Percentiles rank a stretch among this genome's conserved stretches.
These are phyloP conservation scores for Hypselothyrea guttata DNA, from an alignment of 2,888 invertebrate genomes.

Conservation along the genomic window DNA sequence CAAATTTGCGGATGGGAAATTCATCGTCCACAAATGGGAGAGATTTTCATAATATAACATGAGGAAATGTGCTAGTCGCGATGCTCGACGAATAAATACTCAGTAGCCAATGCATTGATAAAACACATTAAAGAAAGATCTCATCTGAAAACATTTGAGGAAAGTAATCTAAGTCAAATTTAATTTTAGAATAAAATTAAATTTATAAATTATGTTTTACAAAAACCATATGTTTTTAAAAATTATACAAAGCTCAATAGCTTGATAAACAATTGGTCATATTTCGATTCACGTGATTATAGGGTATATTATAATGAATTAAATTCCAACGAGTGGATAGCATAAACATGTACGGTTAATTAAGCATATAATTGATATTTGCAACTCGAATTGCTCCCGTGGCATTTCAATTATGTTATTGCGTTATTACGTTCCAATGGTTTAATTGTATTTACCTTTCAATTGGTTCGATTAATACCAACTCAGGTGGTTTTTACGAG, in stretches of 20 bases:
- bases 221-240: no score
- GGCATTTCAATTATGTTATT: conserved; percentile 12
- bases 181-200: no score
- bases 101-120: no score
- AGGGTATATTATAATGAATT: not conserved
- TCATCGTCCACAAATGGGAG: not conserved
- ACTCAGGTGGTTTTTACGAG: not conserved
- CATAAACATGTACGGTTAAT: conserved; percentile 4
- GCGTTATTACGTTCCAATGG: conserved; percentile 11
- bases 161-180: no score
- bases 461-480: conserved; percentile 2
- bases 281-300: no score
- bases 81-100: not conserved
- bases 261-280: no score
- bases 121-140: no score
- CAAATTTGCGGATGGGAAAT: conserved; percentile 19
- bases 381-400: conserved; percentile 1
- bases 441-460: not conserved
- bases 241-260: no score
- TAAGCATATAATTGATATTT: conserved; percentile 6
- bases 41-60: conserved; percentile 1
- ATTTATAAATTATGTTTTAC: no score
- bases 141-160: no score
- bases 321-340: not conserved
- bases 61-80: no score